Evolutionary conservation across 1,140 invertebrate species (phyloP), one percentile per base, ranked within the genome.

Genomic region (Pachyrhynchus sulphureomaculatus): DNA sequence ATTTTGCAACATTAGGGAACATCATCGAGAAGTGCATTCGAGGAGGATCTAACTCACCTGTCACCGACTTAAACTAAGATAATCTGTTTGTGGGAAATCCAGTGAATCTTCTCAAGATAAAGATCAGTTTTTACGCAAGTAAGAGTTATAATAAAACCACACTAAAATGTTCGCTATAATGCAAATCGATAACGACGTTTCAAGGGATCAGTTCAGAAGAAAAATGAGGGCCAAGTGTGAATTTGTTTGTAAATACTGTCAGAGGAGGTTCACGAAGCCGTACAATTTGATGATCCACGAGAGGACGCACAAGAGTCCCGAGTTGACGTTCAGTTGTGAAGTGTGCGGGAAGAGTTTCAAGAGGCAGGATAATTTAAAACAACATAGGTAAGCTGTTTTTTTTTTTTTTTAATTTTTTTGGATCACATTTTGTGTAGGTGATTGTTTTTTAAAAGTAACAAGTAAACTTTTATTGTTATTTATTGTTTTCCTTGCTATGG

Each of bases 241-340:
- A 83, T 98, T 96, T 82, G 93, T 99, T 78, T 99, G 97, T 88
- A 94, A 95, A 80, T 99, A 93, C 84, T 99, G 97, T 85, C 90
- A 96, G 80, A 88, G 97, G 74, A 87, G 95, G 73, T 99, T 99
- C 85, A 98, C 95, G 73, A 99, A 99, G 83, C 93, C 94, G 62
- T 99, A 99, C 85, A 99, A 99, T 83, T 86, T 99, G 73, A 92
- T 99, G 86, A 99, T 99, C 74, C 96, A 99, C 83, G 96, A 98
- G 79, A 86, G 96, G 75, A 98, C 94, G 65, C 97, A 99, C 84
- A 98, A 98, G 77, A 92, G 95, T 76, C 88, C 88, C 66, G 96
- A 99, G 81, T 86, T 98, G 74, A 96, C 95, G 63, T 99, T 96
- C 84, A 92, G 93, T 72, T 99, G 97, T 82, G 96, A 99, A 80